Conservation (phyloP, 2,888 invertebrate genomes). For the Chydorus sphaericus region DNA sequence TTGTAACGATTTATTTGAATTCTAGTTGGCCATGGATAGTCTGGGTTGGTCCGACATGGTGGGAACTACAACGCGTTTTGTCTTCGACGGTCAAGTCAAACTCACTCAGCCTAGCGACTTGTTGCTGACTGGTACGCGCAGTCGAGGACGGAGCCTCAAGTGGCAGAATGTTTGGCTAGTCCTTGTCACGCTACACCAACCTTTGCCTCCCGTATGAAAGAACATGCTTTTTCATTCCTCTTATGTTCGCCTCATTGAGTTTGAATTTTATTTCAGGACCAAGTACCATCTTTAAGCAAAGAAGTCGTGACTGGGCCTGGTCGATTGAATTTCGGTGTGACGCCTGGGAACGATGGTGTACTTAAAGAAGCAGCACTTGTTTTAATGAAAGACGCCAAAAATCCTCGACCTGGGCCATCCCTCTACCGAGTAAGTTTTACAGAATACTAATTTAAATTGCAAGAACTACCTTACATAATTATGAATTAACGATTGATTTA, state of each 20-base stretch:
- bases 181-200: slow-evolving; percentile 1
- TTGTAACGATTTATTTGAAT: background rate
- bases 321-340: background rate
- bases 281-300: no score
- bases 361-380: slow-evolving; percentile 76
- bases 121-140: slow-evolving; percentile 37
- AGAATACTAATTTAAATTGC: no score
- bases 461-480: background rate
- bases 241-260: background rate
- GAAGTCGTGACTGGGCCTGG: no score
- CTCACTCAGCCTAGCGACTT: slow-evolving; percentile 72
- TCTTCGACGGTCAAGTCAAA: slow-evolving; percentile 73
- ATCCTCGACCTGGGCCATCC: slow-evolving; percentile 5
- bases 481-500: slow-evolving; percentile 22
- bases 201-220: background rate
- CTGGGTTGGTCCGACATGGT: slow-evolving; percentile 66
- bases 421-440: background rate
- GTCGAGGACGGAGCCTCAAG: slow-evolving; percentile 75
- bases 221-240: background rate
- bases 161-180: slow-evolving; percentile 9
- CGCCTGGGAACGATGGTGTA: slow-evolving; percentile 29
- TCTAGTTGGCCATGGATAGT: slow-evolving; percentile 73
- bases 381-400: slow-evolving; percentile 51
- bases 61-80: slow-evolving; percentile 82
- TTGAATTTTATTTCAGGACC: background rate